Conservation (phyloP, 2,797 vertebrate species). For the Podarcis siculus region DNA sequence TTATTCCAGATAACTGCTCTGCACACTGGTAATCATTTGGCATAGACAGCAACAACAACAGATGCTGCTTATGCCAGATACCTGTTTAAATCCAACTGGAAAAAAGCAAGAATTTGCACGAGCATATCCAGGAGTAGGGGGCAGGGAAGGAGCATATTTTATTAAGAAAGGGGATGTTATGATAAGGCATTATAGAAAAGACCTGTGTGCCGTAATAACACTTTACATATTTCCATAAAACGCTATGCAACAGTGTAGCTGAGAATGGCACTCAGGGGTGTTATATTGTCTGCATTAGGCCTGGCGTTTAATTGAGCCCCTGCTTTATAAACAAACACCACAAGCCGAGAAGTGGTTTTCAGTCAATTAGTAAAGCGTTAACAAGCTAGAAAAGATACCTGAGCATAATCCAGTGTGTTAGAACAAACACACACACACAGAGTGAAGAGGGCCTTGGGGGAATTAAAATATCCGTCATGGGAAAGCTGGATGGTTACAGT, state of each 20-base stretch:
- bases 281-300: conserved; percentile 10
- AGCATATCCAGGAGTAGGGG: not conserved
- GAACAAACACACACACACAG: conserved; percentile 39
- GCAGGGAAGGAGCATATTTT: not conserved
- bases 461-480: conserved; percentile 38
- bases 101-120: too few species aligned
- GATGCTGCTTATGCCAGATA: not conserved
- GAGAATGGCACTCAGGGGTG: not conserved
- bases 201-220: not conserved
- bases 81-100: not conserved
- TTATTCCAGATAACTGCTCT: not conserved
- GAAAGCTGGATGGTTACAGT: conserved; percentile 40
- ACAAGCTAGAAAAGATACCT: conserved; percentile 46
- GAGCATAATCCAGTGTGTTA: conserved; percentile 50
- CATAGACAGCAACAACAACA: not conserved
- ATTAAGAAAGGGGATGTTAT: not conserved
- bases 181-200: not conserved
- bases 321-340: conserved; percentile 22
- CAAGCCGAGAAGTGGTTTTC: conserved; percentile 17
- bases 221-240: not conserved
- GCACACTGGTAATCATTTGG: not conserved
- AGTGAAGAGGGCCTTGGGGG: conserved; percentile 10
- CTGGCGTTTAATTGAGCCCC: not conserved
- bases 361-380: conserved; percentile 47
- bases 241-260: not conserved